Evolutionary conservation across 2,113 vertebrate species (phyloP), one percentile per base, ranked within the genome.

Genomic region (Polypterus senegalus): DNA sequence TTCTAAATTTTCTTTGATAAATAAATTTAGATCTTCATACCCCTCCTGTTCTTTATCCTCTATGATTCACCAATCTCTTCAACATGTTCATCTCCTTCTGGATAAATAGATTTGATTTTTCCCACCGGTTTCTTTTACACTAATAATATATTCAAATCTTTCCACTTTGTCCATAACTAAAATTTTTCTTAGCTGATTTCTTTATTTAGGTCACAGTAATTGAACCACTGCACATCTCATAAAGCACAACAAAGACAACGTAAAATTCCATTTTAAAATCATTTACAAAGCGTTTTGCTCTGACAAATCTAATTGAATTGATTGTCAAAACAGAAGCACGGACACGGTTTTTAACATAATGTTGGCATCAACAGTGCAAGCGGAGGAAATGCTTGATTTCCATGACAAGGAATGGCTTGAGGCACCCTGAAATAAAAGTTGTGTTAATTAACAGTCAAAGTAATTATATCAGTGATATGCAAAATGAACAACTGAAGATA

Each of bases 381-480:
- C 9, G 9, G 27, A 27, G 27, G 52, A 61, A 65, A 51, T 46
- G 47, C 55, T 27, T 46, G 44, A 61, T 65, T 60, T 66, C 6
- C 48, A 57, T 61, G 59, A 61, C 59, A 61, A 47, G 47, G 54
- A 51, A 54, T 11, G 48, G 59, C 48, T 44, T 54, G 9, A n/a
- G 64, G 54, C 54, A 47, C 46, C 45, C 9, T 54, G 10, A 48
- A 53, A 44, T 54, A 56, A 58, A 11, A 54, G 53, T 8, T 9
- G 63, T 51, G 47, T 53, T 65, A 54, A 65, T 65, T 65, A 56
- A 60, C 46, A 48, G 63, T 27, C 51, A 53, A 9, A 43, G 27
- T n/a, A 65, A 48, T 48, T n/a, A 43, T 44, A 56, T 59, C 58
- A 46, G 3, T 48, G 49, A 54, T 27, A 47, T 8, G 5, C 9